These are phyloP conservation scores for Dromius quadrimaculatus DNA, from an alignment of 2,888 invertebrate genomes.

Conservation along the genomic window DNA sequence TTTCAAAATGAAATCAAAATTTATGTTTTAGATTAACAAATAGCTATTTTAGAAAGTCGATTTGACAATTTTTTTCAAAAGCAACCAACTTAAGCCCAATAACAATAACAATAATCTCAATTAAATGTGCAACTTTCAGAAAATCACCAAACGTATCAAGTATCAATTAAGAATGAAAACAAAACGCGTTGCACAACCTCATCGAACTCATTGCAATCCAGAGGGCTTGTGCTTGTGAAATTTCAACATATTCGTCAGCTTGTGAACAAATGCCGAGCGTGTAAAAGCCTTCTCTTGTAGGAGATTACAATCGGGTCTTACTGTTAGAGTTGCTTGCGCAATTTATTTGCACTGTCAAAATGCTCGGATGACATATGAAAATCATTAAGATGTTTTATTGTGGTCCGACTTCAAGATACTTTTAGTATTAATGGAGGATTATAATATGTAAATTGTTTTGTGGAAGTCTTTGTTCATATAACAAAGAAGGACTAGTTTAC, in stretches of 20 bases:
- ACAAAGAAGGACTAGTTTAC: too few relatives aligned
- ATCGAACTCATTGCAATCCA: slow-evolving; percentile 28
- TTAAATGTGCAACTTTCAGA: slow-evolving; percentile 21
- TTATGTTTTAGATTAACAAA: too few relatives aligned
- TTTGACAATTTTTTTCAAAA: too few relatives aligned
- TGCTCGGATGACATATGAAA: slow-evolving; percentile 36
- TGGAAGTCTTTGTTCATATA: too few relatives aligned
- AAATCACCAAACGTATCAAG: slow-evolving; percentile 29
- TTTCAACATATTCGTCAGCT: slow-evolving; percentile 28
- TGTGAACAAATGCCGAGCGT: slow-evolving; percentile 31
- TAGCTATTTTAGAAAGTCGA: too few relatives aligned
- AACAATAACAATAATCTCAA: slow-evolving; percentile 35
- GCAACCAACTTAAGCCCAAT: slow-evolving; percentile 19
- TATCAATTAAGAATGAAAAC: slow-evolving; percentile 33
- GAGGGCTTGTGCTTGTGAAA: slow-evolving; percentile 36
- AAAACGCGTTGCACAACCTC: slow-evolving; percentile 18
- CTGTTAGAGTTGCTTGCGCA: slow-evolving; percentile 27
- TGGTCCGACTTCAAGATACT: slow-evolving; percentile 9
- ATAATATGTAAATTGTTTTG: slow-evolving; percentile 19
- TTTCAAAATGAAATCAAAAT: too few relatives aligned
- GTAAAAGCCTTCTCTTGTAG: slow-evolving; percentile 34
- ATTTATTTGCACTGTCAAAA: slow-evolving; percentile 39
- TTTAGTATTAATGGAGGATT: slow-evolving; percentile 19
- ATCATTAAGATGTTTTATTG: slow-evolving; percentile 35
- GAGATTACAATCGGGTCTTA: slow-evolving; percentile 39